Evolutionary conservation across 2,888 invertebrate species (phyloP), one percentile per base, ranked within the genome.

Genomic region (Bellardia pandia): DNA sequence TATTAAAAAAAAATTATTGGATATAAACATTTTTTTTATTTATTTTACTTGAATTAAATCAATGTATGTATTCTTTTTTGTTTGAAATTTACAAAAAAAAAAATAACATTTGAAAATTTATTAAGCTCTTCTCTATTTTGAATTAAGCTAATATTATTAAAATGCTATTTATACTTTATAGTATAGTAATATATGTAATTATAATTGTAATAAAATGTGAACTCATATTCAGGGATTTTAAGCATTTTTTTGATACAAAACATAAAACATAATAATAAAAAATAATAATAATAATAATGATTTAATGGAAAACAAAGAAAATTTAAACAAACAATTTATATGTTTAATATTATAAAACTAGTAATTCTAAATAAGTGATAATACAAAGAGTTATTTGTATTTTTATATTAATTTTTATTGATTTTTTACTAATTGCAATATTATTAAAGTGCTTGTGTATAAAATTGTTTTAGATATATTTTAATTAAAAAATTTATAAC

Each of bases 161-260:
- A 53, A 66, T 45, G 60, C 60, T 48, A 84, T 74, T 86, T 83
- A 79, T 72, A 88, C 68, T 66, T 66, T 23, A 60, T 40, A 64
- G 68, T 88, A 88, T 62, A 62, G 64, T 72, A 71, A 76, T 72
- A 62, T 76, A 89, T 23, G 1, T 23, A 23, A 23, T 75, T 81
- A 71, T 88, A 74, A 90, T 89, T 88, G 82, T 88, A 89, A 89
- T 89, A 89, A 90, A 88, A 89, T 84, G 90, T 91, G 89, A 93
- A 92, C 90, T 91, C 92, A 92, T 92, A 91, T 93, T 93, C 93
- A 93, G 93, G 93, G 93, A 93, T 92, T 92, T 91, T 93, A 92
- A 93, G 93, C 93, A 93, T 93, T 93, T 93, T 93, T 92, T 91
- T 87, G 87, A 87, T 87, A 87, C 78, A 87, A 81, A 85, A 79